Evolutionary conservation across 2,113 vertebrate species (phyloP).

Genomic region (Labrus mixtus): DNA sequence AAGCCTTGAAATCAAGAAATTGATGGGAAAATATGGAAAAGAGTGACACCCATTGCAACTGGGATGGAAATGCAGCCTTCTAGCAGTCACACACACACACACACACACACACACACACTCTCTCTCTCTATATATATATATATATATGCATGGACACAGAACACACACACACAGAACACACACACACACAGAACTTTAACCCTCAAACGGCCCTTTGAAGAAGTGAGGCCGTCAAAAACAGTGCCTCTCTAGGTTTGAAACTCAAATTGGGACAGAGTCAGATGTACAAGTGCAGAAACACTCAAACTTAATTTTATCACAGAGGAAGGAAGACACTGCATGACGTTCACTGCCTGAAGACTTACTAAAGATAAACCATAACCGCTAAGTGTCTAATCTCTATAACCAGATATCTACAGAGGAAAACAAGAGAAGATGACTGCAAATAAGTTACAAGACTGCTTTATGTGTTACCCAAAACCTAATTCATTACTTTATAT

Average conservation of each 20-base stretch:
- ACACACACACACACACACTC: neutral
- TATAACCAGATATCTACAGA: too few species aligned
- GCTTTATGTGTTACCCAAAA: too few species aligned
- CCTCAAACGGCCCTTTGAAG: neutral
- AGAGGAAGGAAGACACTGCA: too few species aligned
- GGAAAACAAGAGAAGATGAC: too few species aligned
- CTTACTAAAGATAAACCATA: neutral
- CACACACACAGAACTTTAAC: neutral
- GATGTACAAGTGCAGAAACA: neutral
- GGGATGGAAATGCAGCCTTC: conserved; percentile 52
- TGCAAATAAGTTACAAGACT: too few species aligned
- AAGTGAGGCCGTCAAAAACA: neutral
- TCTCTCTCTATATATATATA: too few species aligned
- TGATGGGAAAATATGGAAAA: conserved; percentile 54
- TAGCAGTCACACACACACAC: neutral
- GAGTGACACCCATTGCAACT: conserved; percentile 69
- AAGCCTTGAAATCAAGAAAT: conserved; percentile 2
- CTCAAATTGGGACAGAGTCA: neutral
- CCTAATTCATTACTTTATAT: too few species aligned
- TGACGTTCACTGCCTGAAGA: neutral
- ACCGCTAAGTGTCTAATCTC: too few species aligned
- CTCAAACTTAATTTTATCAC: neutral
- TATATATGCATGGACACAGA: neutral
- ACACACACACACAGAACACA: neutral
- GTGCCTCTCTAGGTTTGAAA: neutral